phyloP scores from a whole-genome alignment of 2,888 invertebrate species.

The Nematopogon swammerdamellus region DNA sequence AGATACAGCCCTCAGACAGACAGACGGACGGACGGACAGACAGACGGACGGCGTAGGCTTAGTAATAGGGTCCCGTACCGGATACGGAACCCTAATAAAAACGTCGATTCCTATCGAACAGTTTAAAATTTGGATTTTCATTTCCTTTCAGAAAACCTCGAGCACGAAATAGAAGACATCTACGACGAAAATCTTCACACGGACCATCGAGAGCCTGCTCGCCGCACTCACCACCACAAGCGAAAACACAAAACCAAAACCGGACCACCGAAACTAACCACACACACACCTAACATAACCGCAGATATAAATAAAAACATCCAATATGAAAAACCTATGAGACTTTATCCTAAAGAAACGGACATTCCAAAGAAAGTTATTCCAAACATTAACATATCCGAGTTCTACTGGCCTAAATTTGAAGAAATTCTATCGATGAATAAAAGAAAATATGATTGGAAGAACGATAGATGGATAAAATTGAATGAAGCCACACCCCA shows the following conservation, averaged over 20 bases:
- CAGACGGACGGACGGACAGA: too few species aligned
- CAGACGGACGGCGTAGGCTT: too few species aligned
- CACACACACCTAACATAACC: not conserved
- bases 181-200: constrained; percentile 29
- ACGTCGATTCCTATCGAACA: too few species aligned
- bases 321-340: too few species aligned
- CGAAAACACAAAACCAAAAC: not conserved
- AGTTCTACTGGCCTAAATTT: constrained; percentile 36
- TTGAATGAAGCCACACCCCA: too few species aligned
- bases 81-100: too few species aligned
- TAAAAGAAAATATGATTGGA: constrained; percentile 46
- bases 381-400: not conserved
- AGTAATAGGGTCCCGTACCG: too few species aligned
- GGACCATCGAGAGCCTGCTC: not conserved
- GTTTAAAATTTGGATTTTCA: too few species aligned
- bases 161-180: constrained; percentile 34
- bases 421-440: constrained; percentile 37
- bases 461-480: constrained; percentile 49
- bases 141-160: constrained; percentile 35
- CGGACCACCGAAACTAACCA: not conserved
- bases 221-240: not conserved
- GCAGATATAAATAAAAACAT: too few species aligned
- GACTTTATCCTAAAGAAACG: too few species aligned
- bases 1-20: too few species aligned
- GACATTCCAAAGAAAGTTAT: not conserved